Evolutionary conservation across 92 coral and sea anemone species (phyloP), one percentile per base, ranked within the genome.

Genomic region (Zoanthus sansibaricus): DNA sequence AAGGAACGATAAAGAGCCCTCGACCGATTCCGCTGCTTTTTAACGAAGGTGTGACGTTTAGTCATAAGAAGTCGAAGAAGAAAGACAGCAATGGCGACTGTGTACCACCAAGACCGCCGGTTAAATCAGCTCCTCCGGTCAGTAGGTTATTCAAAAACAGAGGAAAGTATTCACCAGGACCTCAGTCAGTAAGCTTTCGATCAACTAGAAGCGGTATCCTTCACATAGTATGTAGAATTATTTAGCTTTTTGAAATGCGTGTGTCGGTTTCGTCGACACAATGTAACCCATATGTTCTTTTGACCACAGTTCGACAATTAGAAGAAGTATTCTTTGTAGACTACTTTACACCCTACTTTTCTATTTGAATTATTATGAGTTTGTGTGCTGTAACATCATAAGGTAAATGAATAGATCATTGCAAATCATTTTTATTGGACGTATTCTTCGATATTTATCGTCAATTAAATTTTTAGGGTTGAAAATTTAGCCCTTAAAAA

Each of bases 61-160:
- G 99, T 82, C 99, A 97, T 92, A 92, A 93, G 89, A 95, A 96
- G 54, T 76, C 96, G 74, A 95, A 84, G 92, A 87, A 86, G 78
- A 33, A 33, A 45, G 75, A 77, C 45, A 58, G 51, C n/a, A 93
- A 89, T 42, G 98, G 89, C 54, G 98, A 95, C 82, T 92, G 95
- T 86, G 92, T 95, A 83, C 99, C 99, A 66, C 99, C 99, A 1
- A 79, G 97, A 83, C 98, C 99, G 45, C 99, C 99, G 9, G 96
- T 95, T 88, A 97, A 97, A 82, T 93, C 98, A 67, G 99, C 98
- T 56, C 99, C 99, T 76, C 99, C 99, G 9, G 93, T 97, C 25
- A 97, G 99, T 87, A 88, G 99, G 82, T 91, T 97, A 69, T 97
- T 97, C 91, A 97, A 97, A 83, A 96, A 92, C 77, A 90, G 94